These are phyloP conservation scores for Holothuria leucospilota DNA, from an alignment of 53 echinoderm and acorn worm species.

Conservation along the genomic window DNA sequence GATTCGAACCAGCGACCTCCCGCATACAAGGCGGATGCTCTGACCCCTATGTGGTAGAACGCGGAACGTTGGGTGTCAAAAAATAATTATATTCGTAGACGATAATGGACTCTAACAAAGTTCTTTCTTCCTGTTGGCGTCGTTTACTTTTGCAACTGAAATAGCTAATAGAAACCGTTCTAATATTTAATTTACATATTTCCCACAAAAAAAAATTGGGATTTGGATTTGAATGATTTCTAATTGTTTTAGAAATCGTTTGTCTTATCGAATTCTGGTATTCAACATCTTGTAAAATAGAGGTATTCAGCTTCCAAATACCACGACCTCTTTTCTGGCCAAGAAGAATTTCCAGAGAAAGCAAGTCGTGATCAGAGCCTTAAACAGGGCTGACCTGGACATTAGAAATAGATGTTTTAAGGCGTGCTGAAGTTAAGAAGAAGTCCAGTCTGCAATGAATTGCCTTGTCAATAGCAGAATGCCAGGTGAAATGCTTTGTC, in stretches of 20 bases:
- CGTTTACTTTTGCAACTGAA: no score
- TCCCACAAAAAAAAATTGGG: no score
- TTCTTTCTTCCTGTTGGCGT: no score
- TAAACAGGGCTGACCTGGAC: not conserved
- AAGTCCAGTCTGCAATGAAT: no score
- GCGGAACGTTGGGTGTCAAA: no score
- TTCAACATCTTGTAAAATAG: not conserved
- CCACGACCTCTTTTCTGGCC: not conserved
- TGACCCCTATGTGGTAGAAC: no score
- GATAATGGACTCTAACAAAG: no score
- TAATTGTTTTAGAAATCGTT: not conserved
- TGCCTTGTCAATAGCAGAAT: not conserved
- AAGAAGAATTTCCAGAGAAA: not conserved
- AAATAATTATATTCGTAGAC: no score
- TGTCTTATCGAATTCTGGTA: not conserved
- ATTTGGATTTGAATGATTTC: not conserved
- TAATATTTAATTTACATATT: no score
- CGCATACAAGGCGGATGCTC: no score
- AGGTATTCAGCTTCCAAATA: not conserved
- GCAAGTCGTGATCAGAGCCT: not conserved
- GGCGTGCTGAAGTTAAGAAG: not conserved
- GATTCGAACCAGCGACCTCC: no score
- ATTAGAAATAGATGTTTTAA: not conserved
- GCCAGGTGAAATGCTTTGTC: not conserved
- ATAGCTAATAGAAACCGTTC: no score